Conservation (phyloP, 2,797 vertebrate genomes). For the Brachyalestes nurse region DNA sequence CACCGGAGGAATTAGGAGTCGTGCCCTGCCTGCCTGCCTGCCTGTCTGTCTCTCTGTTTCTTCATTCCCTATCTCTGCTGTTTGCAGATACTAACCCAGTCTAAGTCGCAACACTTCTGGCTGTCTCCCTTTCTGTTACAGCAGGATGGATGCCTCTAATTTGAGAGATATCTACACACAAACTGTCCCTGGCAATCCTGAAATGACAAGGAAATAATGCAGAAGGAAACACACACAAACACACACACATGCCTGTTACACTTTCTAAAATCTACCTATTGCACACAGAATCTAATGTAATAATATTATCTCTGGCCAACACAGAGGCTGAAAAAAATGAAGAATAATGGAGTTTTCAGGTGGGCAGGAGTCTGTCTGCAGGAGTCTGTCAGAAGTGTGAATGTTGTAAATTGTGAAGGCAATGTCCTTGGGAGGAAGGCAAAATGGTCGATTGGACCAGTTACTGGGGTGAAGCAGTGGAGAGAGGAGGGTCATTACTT, state of each 20-base stretch:
- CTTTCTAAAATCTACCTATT: slow-evolving; percentile 17
- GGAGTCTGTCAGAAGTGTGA: slow-evolving; percentile 65
- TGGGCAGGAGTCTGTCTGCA: no score
- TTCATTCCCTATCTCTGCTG: neutral
- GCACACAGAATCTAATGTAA: slow-evolving; percentile 38
- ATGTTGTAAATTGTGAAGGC: slow-evolving; percentile 50
- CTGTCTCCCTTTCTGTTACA: neutral
- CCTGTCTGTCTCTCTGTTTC: neutral
- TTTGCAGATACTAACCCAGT: neutral
- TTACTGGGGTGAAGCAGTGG: slow-evolving; percentile 57
- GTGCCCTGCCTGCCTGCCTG: neutral
- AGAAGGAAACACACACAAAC: slow-evolving; percentile 51
- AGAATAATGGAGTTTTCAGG: slow-evolving; percentile 68
- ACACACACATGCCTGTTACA: neutral
- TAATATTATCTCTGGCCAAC: slow-evolving; percentile 45
- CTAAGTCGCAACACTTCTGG: slow-evolving; percentile 3
- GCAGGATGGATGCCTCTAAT: neutral
- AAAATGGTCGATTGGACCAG: slow-evolving; percentile 55
- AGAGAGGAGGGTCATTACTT: slow-evolving; percentile 62
- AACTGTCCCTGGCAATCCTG: slow-evolving; percentile 22
- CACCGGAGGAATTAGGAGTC: slow-evolving; percentile 40
- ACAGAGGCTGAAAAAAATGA: slow-evolving; percentile 62
- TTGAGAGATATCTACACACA: neutral
- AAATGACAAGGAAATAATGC: slow-evolving; percentile 17
- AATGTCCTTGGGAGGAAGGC: slow-evolving; percentile 65